Evolutionary conservation across 2,888 invertebrate genomes (phyloP).

Genomic region (Caenorhabditis sinica): DNA sequence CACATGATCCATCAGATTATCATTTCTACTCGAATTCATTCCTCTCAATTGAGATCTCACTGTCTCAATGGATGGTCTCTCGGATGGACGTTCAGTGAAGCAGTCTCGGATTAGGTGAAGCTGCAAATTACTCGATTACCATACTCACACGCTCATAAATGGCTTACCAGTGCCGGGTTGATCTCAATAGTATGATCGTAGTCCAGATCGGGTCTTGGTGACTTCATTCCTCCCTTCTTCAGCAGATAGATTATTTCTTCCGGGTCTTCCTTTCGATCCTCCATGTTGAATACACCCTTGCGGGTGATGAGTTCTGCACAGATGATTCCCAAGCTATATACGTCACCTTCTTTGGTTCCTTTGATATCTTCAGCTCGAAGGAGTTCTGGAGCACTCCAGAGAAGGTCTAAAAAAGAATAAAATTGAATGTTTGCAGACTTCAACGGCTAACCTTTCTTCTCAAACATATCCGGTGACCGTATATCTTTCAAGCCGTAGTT

Average conservation of each 20-base stretch:
- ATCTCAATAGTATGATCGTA: conserved; percentile 67
- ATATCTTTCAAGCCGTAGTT: conserved; percentile 58
- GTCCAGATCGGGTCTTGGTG: conserved; percentile 71
- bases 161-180: conserved; percentile 64
- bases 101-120: conserved; percentile 76
- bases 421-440: neutral
- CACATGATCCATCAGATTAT: conserved; percentile 80
- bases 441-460: conserved; percentile 40
- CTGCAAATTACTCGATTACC: conserved; percentile 25
- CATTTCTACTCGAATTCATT: conserved; percentile 67
- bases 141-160: neutral
- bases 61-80: conserved; percentile 73
- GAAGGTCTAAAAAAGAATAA: conserved; percentile 58
- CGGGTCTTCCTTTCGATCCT: conserved; percentile 63
- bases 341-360: conserved; percentile 55
- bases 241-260: conserved; percentile 76
- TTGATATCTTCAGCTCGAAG: conserved; percentile 63
- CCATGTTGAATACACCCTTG: conserved; percentile 58
- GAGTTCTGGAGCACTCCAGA: conserved; percentile 76
- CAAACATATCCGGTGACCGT: conserved; percentile 36
- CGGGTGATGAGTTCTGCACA: conserved; percentile 65
- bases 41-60: conserved; percentile 60
- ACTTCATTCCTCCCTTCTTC: conserved; percentile 73
- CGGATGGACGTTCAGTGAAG: conserved; percentile 75
- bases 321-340: conserved; percentile 70